These are phyloP conservation scores for Microhierax caerulescens DNA, from an alignment of 2,797 vertebrate genomes.

Conservation along the genomic window DNA sequence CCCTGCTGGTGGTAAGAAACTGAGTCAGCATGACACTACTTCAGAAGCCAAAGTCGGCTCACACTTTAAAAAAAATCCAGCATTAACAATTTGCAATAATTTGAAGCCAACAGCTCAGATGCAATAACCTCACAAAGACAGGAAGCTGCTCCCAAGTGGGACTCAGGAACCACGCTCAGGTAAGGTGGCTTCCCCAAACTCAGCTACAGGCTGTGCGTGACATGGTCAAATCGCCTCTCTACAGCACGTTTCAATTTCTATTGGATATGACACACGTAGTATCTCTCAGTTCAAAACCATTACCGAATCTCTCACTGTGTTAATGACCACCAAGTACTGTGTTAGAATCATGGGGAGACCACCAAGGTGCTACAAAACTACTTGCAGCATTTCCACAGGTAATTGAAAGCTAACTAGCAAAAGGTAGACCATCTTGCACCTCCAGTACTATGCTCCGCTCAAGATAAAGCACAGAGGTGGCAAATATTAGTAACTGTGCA, in stretches of 20 bases:
- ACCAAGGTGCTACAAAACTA: background rate
- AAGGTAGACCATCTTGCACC: background rate
- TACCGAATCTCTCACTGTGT: background rate
- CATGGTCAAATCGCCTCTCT: rapidly evolving
- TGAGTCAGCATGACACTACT: background rate
- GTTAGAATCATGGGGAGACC: background rate
- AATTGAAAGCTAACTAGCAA: background rate
- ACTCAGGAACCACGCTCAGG: background rate
- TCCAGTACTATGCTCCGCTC: background rate
- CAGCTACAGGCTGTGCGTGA: rapidly evolving
- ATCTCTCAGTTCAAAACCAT: background rate
- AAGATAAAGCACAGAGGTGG: background rate
- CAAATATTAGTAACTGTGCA: background rate
- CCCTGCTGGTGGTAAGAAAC: background rate
- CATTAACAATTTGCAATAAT: background rate
- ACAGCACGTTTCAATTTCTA: rapidly evolving
- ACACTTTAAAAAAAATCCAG: background rate
- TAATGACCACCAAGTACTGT: background rate
- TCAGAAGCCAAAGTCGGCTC: background rate
- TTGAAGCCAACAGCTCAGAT: background rate
- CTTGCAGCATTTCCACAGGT: background rate
- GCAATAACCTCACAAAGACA: background rate
- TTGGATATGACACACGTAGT: background rate
- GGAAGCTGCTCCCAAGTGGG: background rate
- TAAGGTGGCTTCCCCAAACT: background rate